Evolutionary conservation across 2,888 invertebrate genomes (phyloP).

Genomic region (Philopedon plagiatum): DNA sequence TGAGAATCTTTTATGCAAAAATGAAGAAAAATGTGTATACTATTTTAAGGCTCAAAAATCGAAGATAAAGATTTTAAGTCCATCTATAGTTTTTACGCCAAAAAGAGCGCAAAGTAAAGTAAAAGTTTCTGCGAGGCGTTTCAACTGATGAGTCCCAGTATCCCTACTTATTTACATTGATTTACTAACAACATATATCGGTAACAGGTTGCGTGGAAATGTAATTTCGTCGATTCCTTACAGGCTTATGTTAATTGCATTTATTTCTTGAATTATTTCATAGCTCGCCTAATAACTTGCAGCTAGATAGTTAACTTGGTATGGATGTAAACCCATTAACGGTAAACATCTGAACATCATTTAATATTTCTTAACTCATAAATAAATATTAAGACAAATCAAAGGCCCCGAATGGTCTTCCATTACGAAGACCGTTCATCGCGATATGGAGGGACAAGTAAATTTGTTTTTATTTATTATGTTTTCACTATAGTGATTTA

Average conservation of each 20-base stretch:
- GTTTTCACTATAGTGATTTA: neutral
- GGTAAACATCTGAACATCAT: slow-evolving; percentile 30
- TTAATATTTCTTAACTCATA: slow-evolving; percentile 30
- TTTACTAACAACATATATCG: slow-evolving; percentile 16
- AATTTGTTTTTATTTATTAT: slow-evolving; percentile 16
- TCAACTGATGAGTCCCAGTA: neutral
- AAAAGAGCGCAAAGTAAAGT: too few relatives aligned
- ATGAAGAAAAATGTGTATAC: too few relatives aligned
- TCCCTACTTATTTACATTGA: slow-evolving; percentile 19
- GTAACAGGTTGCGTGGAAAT: slow-evolving; percentile 22
- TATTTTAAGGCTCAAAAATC: too few relatives aligned
- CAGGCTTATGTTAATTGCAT: slow-evolving; percentile 38
- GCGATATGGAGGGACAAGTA: slow-evolving; percentile 1
- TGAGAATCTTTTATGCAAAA: too few relatives aligned
- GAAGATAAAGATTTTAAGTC: too few relatives aligned
- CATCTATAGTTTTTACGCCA: too few relatives aligned
- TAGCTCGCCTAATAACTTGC: slow-evolving; percentile 21
- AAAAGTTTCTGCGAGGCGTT: neutral
- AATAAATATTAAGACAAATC: slow-evolving; percentile 35
- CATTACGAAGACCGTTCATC: slow-evolving; percentile 1
- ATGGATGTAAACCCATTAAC: slow-evolving; percentile 31
- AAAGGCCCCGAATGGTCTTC: slow-evolving; percentile 14
- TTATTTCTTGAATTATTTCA: slow-evolving; percentile 36
- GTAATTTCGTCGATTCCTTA: slow-evolving; percentile 30
- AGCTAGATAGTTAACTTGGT: slow-evolving; percentile 27